A percentile compares a stretch with the other conserved stretches of the same genome.
Evolutionary conservation across 2,797 vertebrate genomes (phyloP).

Genomic region (Platalea minor): DNA sequence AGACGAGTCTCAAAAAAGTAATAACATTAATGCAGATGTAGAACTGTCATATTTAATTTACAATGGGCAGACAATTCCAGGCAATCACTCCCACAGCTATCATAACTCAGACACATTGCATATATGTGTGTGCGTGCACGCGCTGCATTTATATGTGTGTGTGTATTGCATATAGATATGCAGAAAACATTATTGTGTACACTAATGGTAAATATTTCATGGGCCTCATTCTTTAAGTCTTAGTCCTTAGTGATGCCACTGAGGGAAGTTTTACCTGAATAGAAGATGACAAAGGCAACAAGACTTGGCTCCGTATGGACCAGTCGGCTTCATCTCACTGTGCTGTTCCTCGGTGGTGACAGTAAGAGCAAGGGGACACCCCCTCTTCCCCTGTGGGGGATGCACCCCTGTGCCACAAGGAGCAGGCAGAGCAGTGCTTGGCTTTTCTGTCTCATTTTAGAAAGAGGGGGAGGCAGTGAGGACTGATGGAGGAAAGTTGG

Average conservation of each 20-base stretch:
- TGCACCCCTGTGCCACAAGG: neutral
- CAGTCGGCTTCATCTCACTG: accelerated
- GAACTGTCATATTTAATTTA: constrained; percentile 63
- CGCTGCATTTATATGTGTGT: constrained; percentile 16
- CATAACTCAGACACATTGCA: constrained; percentile 43
- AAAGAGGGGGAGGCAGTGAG: neutral
- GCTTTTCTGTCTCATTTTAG: neutral
- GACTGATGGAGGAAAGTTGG: neutral
- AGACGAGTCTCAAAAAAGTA: constrained; percentile 39
- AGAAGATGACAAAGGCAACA: neutral
- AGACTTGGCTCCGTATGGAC: neutral
- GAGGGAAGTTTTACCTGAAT: neutral
- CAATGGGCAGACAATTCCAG: constrained; percentile 44
- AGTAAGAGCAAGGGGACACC: neutral
- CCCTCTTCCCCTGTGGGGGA: accelerated
- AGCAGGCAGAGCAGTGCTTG: neutral
- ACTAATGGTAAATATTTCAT: constrained; percentile 54
- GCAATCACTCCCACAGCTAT: constrained; percentile 58
- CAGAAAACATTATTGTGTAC: neutral
- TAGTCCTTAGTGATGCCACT: neutral
- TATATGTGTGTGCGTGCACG: neutral
- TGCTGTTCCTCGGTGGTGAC: neutral
- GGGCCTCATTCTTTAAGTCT: neutral
- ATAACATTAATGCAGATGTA: constrained; percentile 59
- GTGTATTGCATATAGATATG: constrained; percentile 43